Base-by-base conservation (phyloP, 2,113 vertebrate species). In the Panthera tigris region DNA sequence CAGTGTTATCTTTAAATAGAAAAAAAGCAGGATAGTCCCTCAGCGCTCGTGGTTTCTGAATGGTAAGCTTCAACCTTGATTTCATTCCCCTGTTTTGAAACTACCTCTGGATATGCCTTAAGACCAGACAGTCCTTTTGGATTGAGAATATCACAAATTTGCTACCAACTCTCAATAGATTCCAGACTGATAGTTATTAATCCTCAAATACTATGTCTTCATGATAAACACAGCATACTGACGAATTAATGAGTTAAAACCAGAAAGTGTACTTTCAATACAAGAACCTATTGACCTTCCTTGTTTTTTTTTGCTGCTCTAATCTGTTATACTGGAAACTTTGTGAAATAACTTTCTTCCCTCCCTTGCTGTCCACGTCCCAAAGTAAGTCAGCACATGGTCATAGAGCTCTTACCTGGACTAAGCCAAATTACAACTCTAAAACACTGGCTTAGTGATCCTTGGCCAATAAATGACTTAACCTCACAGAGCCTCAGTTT, bases 91-190 rank as follows among this genome's bases (percentile, higher is more conserved):
- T 21, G 76, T 55, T 96, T 94, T 73, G 78, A 94, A 92, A 92
- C 65, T 83, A 68, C 71, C 69, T 85, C 55, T 94, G 79, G 55
- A 27, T 31, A 45, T 45, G 16, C 61, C 36, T 84, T 89, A 92
- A 95, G 55, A 94, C 31, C 18, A 69, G 71, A 80, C 88, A 88
- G 73, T 88, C 36, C 71, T 69, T 92, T 85, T 65, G 68, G 7
- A 65, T 25, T 69, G 41, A 97, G 57, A 94, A 69, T 19, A 73
- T 69, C 48, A 48, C 85, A 66, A 73, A 94, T 84, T 81, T 92
- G 29, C 68, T 82, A 80, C 71, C 83, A 84, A 61, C 31, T 97
- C 31, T 92, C 83, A 89, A 68, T 68, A 81, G 65, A 89, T 94
- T 89, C 55, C 88, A 89, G 78, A 80, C 7, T 52, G 50, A 52